phyloP scores from a whole-genome alignment of 2,797 vertebrate species.

The Enteromius viviparus region DNA sequence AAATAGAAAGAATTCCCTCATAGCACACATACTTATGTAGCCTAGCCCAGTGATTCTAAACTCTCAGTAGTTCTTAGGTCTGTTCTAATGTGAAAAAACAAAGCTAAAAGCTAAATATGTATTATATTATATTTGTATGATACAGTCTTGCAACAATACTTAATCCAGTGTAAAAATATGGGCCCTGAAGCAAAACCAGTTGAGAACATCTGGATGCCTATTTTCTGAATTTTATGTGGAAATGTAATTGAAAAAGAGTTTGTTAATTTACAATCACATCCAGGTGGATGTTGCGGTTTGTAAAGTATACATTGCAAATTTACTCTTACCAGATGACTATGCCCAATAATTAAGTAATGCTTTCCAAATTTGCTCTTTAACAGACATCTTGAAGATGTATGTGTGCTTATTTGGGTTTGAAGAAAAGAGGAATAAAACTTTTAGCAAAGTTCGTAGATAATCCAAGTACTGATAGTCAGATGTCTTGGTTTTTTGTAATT shows the following conservation, averaged over 20 bases:
- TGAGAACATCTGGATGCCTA: neutral
- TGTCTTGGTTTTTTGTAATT: slow-evolving; percentile 33
- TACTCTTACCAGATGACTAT: neutral
- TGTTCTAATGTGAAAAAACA: neutral
- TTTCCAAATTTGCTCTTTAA: neutral
- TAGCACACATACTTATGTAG: neutral
- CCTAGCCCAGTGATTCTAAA: neutral
- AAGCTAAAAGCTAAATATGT: neutral
- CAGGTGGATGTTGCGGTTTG: neutral
- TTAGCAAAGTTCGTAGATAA: neutral
- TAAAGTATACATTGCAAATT: neutral
- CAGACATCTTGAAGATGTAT: neutral
- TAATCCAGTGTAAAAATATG: neutral
- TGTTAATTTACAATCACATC: neutral
- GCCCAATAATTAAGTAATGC: neutral
- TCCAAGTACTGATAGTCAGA: slow-evolving; percentile 7
- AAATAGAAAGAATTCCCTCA: neutral
- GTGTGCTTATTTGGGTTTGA: neutral
- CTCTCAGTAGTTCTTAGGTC: too few species aligned
- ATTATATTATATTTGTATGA: neutral
- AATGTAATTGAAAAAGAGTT: neutral
- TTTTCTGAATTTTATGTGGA: neutral
- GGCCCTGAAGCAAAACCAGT: neutral
- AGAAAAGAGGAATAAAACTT: neutral
- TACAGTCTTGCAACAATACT: neutral